These are phyloP conservation scores for Yponomeuta malinellus DNA, from an alignment of 2,888 invertebrate species.

Conservation along the genomic window DNA sequence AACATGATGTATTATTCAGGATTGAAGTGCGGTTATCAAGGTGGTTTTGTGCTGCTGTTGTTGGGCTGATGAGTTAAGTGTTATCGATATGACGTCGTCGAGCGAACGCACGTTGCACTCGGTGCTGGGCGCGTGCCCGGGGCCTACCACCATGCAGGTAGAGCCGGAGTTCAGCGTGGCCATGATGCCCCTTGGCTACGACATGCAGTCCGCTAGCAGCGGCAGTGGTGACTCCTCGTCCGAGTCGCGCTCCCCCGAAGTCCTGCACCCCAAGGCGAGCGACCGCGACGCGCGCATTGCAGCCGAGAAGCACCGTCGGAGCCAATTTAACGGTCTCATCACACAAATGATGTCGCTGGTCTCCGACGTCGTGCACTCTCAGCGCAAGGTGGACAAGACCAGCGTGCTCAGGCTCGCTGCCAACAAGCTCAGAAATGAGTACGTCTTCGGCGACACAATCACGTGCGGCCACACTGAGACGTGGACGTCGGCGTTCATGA, in stretches of 20 bases:
- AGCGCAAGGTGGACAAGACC: slow-evolving; percentile 92
- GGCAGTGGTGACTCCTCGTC: slow-evolving; percentile 55
- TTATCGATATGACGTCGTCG: slow-evolving; percentile 9
- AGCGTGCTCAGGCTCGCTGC: slow-evolving; percentile 91
- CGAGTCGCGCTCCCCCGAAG: slow-evolving; percentile 56
- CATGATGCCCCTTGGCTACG: slow-evolving; percentile 40
- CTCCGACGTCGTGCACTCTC: slow-evolving; percentile 88
- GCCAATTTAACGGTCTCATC: slow-evolving; percentile 91
- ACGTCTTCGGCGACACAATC: slow-evolving; percentile 77
- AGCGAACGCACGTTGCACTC: slow-evolving; percentile 4
- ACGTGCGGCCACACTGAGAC: slow-evolving; percentile 65
- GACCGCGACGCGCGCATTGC: slow-evolving; percentile 89
- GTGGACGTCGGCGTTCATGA: slow-evolving; percentile 75
- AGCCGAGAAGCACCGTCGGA: slow-evolving; percentile 93
- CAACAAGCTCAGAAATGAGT: slow-evolving; percentile 87
- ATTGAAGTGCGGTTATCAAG: slow-evolving; percentile 25
- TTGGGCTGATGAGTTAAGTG: slow-evolving; percentile 13
- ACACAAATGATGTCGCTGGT: slow-evolving; percentile 87
- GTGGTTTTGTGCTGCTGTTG: slow-evolving; percentile 2
- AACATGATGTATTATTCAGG: slow-evolving; percentile 23
- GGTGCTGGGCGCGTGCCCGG: slow-evolving; percentile 26
- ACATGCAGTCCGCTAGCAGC: slow-evolving; percentile 38
- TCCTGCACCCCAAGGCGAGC: slow-evolving; percentile 72
- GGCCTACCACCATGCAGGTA: slow-evolving; percentile 29
- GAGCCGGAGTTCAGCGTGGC: slow-evolving; percentile 45